Evolutionary conservation across 1,140 invertebrate genomes (phyloP), one percentile per base, ranked within the genome.

Genomic region (Dryas iulia): DNA sequence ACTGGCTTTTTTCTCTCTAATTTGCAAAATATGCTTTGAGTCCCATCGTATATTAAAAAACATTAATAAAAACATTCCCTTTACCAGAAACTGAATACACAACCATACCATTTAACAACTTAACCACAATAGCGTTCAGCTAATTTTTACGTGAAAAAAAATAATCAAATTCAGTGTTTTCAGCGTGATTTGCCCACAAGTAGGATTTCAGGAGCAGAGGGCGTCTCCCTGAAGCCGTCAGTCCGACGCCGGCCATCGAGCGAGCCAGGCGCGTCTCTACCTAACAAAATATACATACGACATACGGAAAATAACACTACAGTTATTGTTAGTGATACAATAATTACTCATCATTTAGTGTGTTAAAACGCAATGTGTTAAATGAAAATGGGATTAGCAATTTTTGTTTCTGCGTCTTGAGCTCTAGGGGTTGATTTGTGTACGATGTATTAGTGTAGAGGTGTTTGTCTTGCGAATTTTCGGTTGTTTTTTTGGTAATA

Each of bases 181-280:
- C 39, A 47, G 7, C 14, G 39, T 21, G 39, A 47, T 47, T 47
- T 47, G 39, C 18, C 39, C 14, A 6, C 39, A 47, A 47, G 39
- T 47, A 69, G 66, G 66, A 69, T 69, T 53, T 56, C 33, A 68
- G 58, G 60, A 63, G 54, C 60, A 58, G 59, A 63, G 70, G 70
- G 70, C 70, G 70, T 66, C 67, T 69, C 71, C 71, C 71, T 54
- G 65, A 69, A 14, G 47, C 61, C 72, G 72, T 62, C 72, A 74
- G 72, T 74, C 25, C 56, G 72, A 56, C 69, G 72, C 72, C 72
- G 69, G 58, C 33, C 61, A 30, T 35, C 58, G 56, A n/a, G 10
- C 33, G 5, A 53, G 59, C 33, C 58, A 33, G 39, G 31, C 31
- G 68, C 56, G 61, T 67, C 26, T 24, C 3, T 61, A 28, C 7